A percentile compares a stretch with the other conserved stretches of the same genome.
phyloP scores from a whole-genome alignment of 1,140 invertebrate genomes.

The Drosophila eugracilis region DNA sequence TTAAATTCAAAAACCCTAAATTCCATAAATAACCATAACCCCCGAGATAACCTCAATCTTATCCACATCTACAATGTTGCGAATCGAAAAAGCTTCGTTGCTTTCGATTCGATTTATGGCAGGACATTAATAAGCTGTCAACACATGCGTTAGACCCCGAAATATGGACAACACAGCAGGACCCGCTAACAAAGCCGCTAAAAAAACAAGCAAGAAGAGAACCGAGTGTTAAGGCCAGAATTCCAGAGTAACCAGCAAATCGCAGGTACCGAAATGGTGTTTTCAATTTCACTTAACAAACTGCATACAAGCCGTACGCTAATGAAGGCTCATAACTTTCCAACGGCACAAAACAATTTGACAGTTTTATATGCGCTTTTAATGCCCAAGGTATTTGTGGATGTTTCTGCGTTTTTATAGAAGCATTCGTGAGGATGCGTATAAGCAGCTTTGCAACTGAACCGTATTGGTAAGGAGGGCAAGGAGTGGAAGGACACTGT shows the following conservation, averaged over 20 bases:
- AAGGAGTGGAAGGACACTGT: conserved; percentile 2
- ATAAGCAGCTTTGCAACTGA: conserved; percentile 59
- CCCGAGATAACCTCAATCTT: neutral
- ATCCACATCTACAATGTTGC: conserved; percentile 49
- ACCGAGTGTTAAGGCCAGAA: conserved; percentile 29
- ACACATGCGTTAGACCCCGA: conserved; percentile 78
- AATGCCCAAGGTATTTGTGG: conserved; percentile 65
- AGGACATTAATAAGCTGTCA: conserved; percentile 84
- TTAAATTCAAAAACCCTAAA: neutral
- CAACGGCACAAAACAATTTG: conserved; percentile 77
- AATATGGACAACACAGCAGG: conserved; percentile 23
- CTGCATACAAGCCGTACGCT: conserved; percentile 73
- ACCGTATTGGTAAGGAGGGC: conserved; percentile 18
- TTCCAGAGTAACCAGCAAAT: conserved; percentile 14
- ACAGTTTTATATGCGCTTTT: conserved; percentile 83
- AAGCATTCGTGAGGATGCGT: conserved; percentile 39
- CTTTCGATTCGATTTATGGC: conserved; percentile 69
- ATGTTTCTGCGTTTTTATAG: conserved; percentile 44
- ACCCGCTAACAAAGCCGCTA: too few relatives aligned
- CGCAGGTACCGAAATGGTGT: conserved; percentile 44
- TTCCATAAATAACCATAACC: neutral
- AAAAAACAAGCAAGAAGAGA: too few relatives aligned
- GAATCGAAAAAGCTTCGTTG: conserved; percentile 16
- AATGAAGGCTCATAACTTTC: conserved; percentile 82
- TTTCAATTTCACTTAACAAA: conserved; percentile 82